Conservation (phyloP, 2,113 vertebrate genomes). For the Zootoca vivipara region DNA sequence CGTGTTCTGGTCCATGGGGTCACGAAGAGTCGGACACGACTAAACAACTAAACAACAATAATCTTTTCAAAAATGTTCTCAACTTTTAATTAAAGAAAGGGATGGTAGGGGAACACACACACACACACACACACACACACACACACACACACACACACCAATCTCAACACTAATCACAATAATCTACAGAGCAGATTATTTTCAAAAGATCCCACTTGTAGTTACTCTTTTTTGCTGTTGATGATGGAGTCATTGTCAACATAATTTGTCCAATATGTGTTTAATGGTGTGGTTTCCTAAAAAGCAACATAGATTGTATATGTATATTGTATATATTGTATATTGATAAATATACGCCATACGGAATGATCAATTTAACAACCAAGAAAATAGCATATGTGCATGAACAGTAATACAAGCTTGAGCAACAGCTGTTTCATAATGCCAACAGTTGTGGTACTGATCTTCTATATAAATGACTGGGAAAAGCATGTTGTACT, state of each 20-base stretch:
- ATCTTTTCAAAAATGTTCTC: neutral
- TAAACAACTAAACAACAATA: too few relatives aligned
- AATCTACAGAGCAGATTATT: neutral
- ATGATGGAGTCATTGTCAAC: constrained; percentile 10
- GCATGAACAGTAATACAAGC: neutral
- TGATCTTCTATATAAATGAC: neutral
- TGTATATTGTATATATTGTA: too few relatives aligned
- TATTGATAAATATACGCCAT: neutral
- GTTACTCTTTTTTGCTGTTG: constrained; percentile 5
- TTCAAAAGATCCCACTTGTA: neutral
- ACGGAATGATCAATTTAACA: neutral
- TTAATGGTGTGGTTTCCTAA: constrained; percentile 9
- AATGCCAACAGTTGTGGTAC: neutral
- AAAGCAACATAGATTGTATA: too few relatives aligned
- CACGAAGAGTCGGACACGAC: too few relatives aligned
- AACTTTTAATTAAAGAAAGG: neutral
- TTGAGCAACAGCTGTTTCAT: neutral
- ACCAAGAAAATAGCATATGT: neutral
- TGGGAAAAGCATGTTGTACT: neutral
- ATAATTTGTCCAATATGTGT: constrained; percentile 4
- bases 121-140: too few relatives aligned
- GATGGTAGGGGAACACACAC: neutral
- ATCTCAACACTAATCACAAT: neutral
- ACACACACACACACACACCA: neutral
- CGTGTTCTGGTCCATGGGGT: too few relatives aligned